Evolutionary conservation across 2,113 vertebrate genomes (phyloP), one percentile per base, ranked within the genome.

Genomic region (Coryphaenoides rupestris): DNA sequence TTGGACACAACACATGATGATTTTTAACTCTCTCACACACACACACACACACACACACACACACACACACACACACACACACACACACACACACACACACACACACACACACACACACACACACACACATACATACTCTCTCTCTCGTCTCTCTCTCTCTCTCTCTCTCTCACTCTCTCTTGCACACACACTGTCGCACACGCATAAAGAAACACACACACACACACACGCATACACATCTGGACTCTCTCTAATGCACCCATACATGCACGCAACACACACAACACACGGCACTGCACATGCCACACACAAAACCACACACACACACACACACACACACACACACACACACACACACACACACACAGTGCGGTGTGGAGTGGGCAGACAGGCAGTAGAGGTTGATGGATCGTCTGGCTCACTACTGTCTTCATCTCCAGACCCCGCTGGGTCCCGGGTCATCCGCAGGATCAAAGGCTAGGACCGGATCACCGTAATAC

Each of bases 391-490:
- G 21, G 69, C 68, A 49, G 59, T 64, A 65, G 65, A 69, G 66
- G 77, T 68, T 84, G 83, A 88, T 82, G 77, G 81, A 88, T 82
- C 57, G 78, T 53, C 55, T 26, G 69, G 72, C 77, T 70, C 77
- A 74, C 78, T 63, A n/a, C 55, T 69, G 79, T 81, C 71, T 81
- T 86, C 83, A 81, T 84, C 82, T 84, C 58, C 63, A 73, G 72
- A 74, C 70, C 78, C 80, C 76, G 33, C 57, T 21, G 76, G 72
- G 73, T 66, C 68, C 74, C 58, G 47, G 83, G 86, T 86, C 83
- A 84, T 80, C 70, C 63, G 54, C 58, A 70, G 77, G 83, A 87
- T 87, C 86, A 87, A 84, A 86, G 77, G 83, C 82, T 86, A 67
- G 3, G 16, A 66, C 49, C 58, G 80, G 79, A 83, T 88, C 79